These are phyloP conservation scores for Drosophila nebulosa DNA, from an alignment of 1,140 invertebrate species.

Conservation along the genomic window DNA sequence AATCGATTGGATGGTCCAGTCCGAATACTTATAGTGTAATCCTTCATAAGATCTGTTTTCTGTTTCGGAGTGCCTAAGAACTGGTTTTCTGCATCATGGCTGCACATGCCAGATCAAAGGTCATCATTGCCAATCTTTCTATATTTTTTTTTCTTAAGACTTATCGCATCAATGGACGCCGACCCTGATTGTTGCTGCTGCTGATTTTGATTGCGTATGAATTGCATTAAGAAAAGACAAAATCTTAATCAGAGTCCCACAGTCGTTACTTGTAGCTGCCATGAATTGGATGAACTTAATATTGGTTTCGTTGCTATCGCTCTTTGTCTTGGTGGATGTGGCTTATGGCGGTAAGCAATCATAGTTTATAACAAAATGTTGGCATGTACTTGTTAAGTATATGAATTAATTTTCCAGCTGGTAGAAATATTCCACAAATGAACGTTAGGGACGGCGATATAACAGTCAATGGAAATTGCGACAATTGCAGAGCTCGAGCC, in stretches of 20 bases:
- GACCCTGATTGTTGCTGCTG: neutral
- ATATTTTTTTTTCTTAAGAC: no score
- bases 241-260: slow-evolving; percentile 15
- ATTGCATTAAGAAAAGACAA: neutral
- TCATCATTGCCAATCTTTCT: no score
- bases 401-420: slow-evolving; percentile 1
- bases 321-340: neutral
- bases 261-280: neutral
- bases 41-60: no score
- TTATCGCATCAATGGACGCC: neutral
- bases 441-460: slow-evolving; percentile 35
- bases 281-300: slow-evolving; percentile 31
- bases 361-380: neutral
- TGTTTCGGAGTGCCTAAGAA: no score
- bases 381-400: neutral
- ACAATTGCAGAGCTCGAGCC: slow-evolving; percentile 10
- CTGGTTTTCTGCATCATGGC: no score
- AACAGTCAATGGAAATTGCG: slow-evolving; percentile 29
- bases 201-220: slow-evolving; percentile 11
- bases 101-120: no score
- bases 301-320: slow-evolving; percentile 12
- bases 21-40: no score
- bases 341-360: slow-evolving; percentile 11
- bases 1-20: no score
- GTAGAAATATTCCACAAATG: slow-evolving; percentile 29